Evolutionary conservation across 2,113 vertebrate species (phyloP).

Genomic region (Lepisosteus oculatus): DNA sequence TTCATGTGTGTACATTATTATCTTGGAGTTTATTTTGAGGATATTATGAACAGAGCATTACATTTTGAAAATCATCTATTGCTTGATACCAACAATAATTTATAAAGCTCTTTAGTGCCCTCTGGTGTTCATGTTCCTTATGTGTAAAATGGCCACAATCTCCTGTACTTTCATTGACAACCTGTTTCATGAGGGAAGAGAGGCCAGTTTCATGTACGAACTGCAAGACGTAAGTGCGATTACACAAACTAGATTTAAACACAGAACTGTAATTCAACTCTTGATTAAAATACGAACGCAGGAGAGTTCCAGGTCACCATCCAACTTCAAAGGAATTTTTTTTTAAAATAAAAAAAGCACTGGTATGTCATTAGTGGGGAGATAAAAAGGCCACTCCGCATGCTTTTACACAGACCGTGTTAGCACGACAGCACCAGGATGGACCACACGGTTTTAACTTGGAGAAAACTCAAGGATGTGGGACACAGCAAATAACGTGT

Average conservation of each 20-base stretch:
- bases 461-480: slow-evolving; percentile 27
- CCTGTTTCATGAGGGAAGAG: background rate
- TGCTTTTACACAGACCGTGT: slow-evolving; percentile 28
- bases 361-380: slow-evolving; percentile 53
- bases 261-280: slow-evolving; percentile 32
- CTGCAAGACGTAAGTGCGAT: slow-evolving; percentile 39
- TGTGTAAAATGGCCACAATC: background rate
- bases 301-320: slow-evolving; percentile 50
- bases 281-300: slow-evolving; percentile 43
- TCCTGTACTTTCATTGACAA: slow-evolving; percentile 8
- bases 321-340: slow-evolving; percentile 48
- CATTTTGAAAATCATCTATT: no score
- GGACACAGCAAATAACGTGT: background rate
- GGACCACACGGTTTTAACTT: slow-evolving; percentile 43
- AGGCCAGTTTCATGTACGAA: slow-evolving; percentile 14
- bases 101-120: slow-evolving; percentile 42
- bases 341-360: slow-evolving; percentile 38
- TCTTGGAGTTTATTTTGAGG: no score
- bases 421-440: slow-evolving; percentile 36
- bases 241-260: slow-evolving; percentile 39
- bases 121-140: slow-evolving; percentile 38
- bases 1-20: no score
- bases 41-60: no score
- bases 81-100: background rate
- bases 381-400: slow-evolving; percentile 37